Base-by-base conservation (phyloP, 35 echinoderm and acorn worm species). In the Stichopus chloronotus region DNA sequence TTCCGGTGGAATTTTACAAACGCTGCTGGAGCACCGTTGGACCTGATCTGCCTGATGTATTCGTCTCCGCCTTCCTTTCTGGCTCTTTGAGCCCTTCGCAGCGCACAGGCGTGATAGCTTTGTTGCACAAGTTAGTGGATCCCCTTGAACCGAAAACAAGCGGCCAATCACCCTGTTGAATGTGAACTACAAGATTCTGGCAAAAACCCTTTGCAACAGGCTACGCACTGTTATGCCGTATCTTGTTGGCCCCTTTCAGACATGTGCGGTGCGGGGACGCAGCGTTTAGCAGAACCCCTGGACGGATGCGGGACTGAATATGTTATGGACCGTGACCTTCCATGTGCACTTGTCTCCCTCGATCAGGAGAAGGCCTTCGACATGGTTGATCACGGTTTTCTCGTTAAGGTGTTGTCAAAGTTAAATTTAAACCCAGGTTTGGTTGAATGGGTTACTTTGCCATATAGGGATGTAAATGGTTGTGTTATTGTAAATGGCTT, bases 151-250 rank as follows among this genome's bases (percentile, higher is more conserved):
- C 4, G 90, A 79, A 58, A 91, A 55, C 53, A 56, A 23, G 24
- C 13, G 90, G 71, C 71, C 90, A 17, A 91, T 79, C 21, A 78
- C 90, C 58, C 55, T 91, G 72, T 63, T 79, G 30, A 91, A 79
- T 58, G 52, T 91, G 12, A 69, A 91, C 55, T 91, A 56, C 76
- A 78, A 91, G 76, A 91, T 91, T 22, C 72, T 91, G 52, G 90
- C 90, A 5, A 79, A 91, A 58, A 8, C 56, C 8, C 76, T 91
- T n/a, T 78, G 76, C 60, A 20, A 78, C 12, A 3, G 72, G n/a
- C 19, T 91, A 56, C 6, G 74, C 52, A 79, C 13, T 16, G 55
- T 79, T 19, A 78, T 91, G 76, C 12, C 20, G 7, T 2, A 79
- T 58, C 13, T 91, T 53, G 90, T 91, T 10, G 76, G 71, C 13